Evolutionary conservation across 2,797 vertebrate species (phyloP).

Genomic region (Gymnodraco acuticeps): DNA sequence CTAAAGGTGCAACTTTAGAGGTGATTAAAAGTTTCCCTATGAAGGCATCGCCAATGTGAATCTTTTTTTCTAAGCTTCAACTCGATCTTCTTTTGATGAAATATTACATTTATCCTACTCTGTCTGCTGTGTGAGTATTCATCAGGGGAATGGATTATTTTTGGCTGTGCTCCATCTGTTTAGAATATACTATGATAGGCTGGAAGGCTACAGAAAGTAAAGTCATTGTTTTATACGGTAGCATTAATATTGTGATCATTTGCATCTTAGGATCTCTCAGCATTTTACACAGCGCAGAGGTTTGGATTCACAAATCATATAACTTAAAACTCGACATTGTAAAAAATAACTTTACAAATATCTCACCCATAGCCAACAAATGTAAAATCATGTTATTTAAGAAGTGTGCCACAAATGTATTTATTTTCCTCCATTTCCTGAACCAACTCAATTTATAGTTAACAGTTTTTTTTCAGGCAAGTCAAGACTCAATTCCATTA

Average conservation of each 20-base stretch:
- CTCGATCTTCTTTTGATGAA: conserved; percentile 26
- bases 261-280: conserved; percentile 13
- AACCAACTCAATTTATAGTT: no score
- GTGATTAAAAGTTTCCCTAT: neutral
- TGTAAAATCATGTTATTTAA: no score
- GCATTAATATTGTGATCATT: conserved; percentile 35
- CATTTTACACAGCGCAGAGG: no score
- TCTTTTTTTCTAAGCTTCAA: conserved; percentile 4
- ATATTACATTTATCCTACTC: conserved; percentile 41
- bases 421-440: no score
- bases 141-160: conserved; percentile 38
- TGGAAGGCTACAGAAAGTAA: conserved; percentile 1
- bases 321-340: no score
- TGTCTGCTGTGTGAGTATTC: conserved; percentile 48
- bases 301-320: no score
- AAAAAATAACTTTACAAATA: no score
- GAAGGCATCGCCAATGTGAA: conserved; percentile 19
- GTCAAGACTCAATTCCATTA: no score
- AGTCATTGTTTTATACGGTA: conserved; percentile 23
- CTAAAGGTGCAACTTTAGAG: conserved; percentile 17
- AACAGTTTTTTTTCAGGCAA: no score
- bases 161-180: conserved; percentile 41
- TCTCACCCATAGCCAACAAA: no score
- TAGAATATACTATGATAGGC: conserved; percentile 11
- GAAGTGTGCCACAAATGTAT: no score